phyloP scores from a whole-genome alignment of 2,888 invertebrate species.

The Luperina nickerlii region DNA sequence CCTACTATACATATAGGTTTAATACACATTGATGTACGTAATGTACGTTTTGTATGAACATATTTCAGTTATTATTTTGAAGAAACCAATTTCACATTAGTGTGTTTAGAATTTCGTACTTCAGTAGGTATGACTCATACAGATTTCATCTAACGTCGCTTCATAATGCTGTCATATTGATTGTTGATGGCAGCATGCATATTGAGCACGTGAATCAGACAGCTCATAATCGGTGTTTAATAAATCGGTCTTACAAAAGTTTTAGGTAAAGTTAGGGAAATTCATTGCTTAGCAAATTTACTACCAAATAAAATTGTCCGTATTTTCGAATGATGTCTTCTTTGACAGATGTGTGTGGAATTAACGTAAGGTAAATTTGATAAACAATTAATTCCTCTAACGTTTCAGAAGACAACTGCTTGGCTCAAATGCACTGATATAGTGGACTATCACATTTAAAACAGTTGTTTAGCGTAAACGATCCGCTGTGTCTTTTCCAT shows the following conservation, averaged over 20 bases:
- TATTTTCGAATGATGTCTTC: neutral
- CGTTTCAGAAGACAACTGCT: neutral
- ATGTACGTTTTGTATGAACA: too few species aligned
- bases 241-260: neutral
- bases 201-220: neutral
- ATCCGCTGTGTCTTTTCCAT: neutral
- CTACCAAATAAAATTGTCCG: neutral
- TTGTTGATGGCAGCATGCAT: neutral
- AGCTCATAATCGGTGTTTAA: too few species aligned
- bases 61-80: too few species aligned
- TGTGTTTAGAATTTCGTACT: too few species aligned
- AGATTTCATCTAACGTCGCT: neutral
- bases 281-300: neutral
- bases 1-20: too few species aligned
- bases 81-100: too few species aligned
- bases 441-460: neutral
- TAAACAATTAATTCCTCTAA: neutral
- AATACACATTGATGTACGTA: too few species aligned
- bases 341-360: neutral
- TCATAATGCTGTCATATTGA: neutral
- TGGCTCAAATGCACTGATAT: neutral
- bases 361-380: neutral
- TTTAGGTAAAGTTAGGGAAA: neutral
- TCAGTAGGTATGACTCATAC: too few species aligned
- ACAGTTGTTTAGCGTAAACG: neutral